Base-by-base conservation (phyloP, 1,140 invertebrate species). In the Nasonia giraulti region DNA sequence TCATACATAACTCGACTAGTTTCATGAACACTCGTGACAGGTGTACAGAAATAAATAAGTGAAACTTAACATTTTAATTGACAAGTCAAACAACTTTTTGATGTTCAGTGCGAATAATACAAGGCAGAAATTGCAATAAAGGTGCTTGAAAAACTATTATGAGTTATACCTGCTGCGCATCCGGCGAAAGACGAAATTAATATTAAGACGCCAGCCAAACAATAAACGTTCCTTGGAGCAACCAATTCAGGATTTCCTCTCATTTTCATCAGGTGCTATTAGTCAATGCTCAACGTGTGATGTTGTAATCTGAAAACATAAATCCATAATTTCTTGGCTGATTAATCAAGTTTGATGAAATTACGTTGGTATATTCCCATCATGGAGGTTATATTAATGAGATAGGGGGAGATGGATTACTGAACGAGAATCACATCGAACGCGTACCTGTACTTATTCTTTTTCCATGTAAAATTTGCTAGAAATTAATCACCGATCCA, bases 141-240 rank as follows among this genome's bases (percentile, higher is more conserved):
- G 55, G 77, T 31, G 8, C 17, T 82, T 33, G 33, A 23, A 68
- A 37, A 73, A 79, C 68, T 79, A 31, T 79, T 84, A 79, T 80
- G 47, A 62, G 40, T 79, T 80, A 55, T 85, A 85, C 84, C 84
- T 85, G 78, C 55, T 69, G 79, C 44, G 31, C 78, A 76, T 44
- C 79, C 79, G 17, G 62, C 69, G 55, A 85, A 81, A 33, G 71
- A 69, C 0, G 84, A 76, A 0, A 81, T 69, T n/a, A 85, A 27
- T 68, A 85, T 47, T 1, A 77, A 76, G 14, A 85, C 37, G 47
- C 62, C 73, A 6, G 62, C 50, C 10, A 81, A 37, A 77, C 50
- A 76, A 31, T 80, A 85, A 31, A 81, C 76, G 17, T 85, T 80
- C 69, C 10, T 75, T 73, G 55, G 8, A 20, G 7, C 23, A 1